Percentiles rank a stretch among this genome's conserved stretches.
phyloP scores from a whole-genome alignment of 2,113 vertebrate species.

The Caranx melampygus region DNA sequence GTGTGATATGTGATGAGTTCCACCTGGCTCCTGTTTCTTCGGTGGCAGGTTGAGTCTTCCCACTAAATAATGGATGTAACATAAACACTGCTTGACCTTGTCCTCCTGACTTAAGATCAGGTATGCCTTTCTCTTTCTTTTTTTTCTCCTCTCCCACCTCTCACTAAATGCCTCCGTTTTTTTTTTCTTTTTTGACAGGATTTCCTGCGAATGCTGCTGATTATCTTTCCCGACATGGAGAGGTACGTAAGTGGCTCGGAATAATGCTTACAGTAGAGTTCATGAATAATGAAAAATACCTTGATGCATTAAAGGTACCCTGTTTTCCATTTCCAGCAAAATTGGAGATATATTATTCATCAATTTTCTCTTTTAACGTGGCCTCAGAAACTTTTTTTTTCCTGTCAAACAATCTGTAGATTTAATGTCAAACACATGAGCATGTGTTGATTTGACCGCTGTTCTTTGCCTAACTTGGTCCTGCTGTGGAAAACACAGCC shows the following conservation, averaged over 20 bases:
- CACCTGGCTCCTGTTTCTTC: slow-evolving; percentile 74
- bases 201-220: slow-evolving; percentile 92
- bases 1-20: slow-evolving; percentile 54
- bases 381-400: neutral
- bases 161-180: slow-evolving; percentile 47
- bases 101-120: slow-evolving; percentile 61
- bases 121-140: slow-evolving; percentile 56
- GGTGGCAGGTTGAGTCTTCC: slow-evolving; percentile 55
- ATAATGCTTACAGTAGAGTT: slow-evolving; percentile 48
- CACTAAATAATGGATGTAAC: slow-evolving; percentile 73
- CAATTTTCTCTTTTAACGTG: slow-evolving; percentile 15
- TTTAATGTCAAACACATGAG: slow-evolving; percentile 32
- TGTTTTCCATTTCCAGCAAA: slow-evolving; percentile 26
- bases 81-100: slow-evolving; percentile 75
- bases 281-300: slow-evolving; percentile 66
- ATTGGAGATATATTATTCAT: slow-evolving; percentile 27
- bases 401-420: slow-evolving; percentile 13
- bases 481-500: slow-evolving; percentile 58
- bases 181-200: slow-evolving; percentile 85
- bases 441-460: slow-evolving; percentile 42
- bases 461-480: slow-evolving; percentile 34
- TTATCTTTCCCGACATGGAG: slow-evolving; percentile 87
- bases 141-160: slow-evolving; percentile 40
- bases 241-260: slow-evolving; percentile 86
- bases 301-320: slow-evolving; percentile 31